Evolutionary conservation across 2,888 invertebrate species (phyloP).

Genomic region (Melipona bicolor): DNA sequence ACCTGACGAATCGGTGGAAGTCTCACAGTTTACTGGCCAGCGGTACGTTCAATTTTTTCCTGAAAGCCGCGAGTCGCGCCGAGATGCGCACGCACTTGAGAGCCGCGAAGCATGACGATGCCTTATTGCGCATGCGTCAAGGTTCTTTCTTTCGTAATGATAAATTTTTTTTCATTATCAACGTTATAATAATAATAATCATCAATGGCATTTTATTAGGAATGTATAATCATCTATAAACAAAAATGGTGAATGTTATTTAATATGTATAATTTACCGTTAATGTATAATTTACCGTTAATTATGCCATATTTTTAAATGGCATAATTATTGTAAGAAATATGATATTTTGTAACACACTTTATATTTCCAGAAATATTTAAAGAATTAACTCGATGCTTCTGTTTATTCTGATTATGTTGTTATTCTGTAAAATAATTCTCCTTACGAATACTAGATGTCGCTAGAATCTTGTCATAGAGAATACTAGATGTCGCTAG

Average conservation of each 20-base stretch:
- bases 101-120: conserved; percentile 23
- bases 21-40: conserved; percentile 45
- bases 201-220: background rate
- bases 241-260: background rate
- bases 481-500: conserved; percentile 34
- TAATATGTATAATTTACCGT: background rate
- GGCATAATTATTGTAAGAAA: background rate
- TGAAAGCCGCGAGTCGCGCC: conserved; percentile 59
- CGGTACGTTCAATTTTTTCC: conserved; percentile 61
- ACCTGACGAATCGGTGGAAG: conserved; percentile 40
- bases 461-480: conserved; percentile 4
- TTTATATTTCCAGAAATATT: background rate
- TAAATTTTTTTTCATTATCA: background rate
- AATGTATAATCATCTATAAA: background rate
- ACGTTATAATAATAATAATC: background rate
- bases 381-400: background rate
- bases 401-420: background rate
- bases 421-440: conserved; percentile 4
- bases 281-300: background rate
- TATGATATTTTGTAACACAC: background rate
- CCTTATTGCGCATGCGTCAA: conserved; percentile 11
- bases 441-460: conserved; percentile 16
- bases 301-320: background rate
- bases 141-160: background rate
- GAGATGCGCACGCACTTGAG: conserved; percentile 55